Conservation (phyloP, 1,140 invertebrate species). For the Lanistes nyassanus region DNA sequence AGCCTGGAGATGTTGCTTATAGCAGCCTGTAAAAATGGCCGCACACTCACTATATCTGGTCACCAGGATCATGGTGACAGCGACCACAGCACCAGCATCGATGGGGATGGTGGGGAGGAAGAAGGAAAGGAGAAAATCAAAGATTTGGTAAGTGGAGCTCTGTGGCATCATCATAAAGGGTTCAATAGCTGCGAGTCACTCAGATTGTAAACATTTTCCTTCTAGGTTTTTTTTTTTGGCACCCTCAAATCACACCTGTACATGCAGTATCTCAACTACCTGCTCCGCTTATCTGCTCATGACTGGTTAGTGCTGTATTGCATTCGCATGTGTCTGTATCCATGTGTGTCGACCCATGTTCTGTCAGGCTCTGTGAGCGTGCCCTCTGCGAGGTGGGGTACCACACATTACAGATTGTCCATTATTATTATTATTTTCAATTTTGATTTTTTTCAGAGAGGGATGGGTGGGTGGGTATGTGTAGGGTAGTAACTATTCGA, state of each 20-base stretch:
- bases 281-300: too few species aligned
- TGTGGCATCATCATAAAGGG: too few species aligned
- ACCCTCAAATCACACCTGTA: too few species aligned
- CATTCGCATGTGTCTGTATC: too few species aligned
- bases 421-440: too few species aligned
- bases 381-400: too few species aligned
- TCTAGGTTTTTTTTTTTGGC: conserved; percentile 4
- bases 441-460: background rate
- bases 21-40: conserved; percentile 72
- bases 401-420: background rate
- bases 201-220: too few species aligned
- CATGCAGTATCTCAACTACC: too few species aligned
- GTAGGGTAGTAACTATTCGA: too few species aligned
- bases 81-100: conserved; percentile 39
- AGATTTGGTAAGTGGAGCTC: conserved; percentile 42
- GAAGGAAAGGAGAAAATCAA: conserved; percentile 30
- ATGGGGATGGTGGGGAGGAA: conserved; percentile 42
- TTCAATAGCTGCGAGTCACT: too few species aligned
- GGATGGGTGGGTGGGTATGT: background rate
- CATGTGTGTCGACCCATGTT: too few species aligned
- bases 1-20: conserved; percentile 80
- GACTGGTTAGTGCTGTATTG: background rate
- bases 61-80: conserved; percentile 32
- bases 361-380: too few species aligned
- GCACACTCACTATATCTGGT: conserved; percentile 52